Evolutionary conservation across 1,140 invertebrate genomes (phyloP).

Genomic region (Heliconius melpomene): DNA sequence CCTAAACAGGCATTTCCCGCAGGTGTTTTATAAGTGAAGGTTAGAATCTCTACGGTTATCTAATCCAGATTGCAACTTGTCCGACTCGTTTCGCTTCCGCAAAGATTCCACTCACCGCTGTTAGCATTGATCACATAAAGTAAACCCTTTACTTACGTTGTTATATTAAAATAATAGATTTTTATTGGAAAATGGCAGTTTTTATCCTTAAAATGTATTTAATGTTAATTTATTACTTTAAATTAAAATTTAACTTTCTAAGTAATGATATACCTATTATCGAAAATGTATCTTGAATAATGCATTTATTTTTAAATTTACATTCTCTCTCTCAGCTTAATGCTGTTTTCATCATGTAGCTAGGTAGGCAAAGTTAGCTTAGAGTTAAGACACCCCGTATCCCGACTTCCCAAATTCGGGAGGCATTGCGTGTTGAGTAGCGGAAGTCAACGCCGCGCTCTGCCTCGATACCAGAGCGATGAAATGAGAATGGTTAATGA

Average conservation of each 20-base stretch:
- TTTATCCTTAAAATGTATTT: not conserved
- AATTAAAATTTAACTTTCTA: not conserved
- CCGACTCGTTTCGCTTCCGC: conserved; percentile 41
- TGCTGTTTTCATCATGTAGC: too few species aligned
- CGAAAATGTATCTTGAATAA: too few species aligned
- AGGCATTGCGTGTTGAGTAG: too few species aligned
- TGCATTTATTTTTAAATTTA: too few species aligned
- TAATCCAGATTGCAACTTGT: conserved; percentile 36
- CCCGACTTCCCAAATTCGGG: too few species aligned
- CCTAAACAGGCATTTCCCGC: not conserved
- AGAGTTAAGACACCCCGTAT: too few species aligned
- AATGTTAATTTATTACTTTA: not conserved
- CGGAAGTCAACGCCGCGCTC: too few species aligned
- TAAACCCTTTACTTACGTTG: not conserved
- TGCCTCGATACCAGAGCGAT: too few species aligned
- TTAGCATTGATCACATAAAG: conserved; percentile 31
- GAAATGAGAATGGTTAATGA: too few species aligned
- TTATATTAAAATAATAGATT: not conserved
- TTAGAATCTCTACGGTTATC: conserved; percentile 33
- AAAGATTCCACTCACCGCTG: conserved; percentile 32
- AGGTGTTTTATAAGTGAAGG: conserved; percentile 34
- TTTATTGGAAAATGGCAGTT: not conserved
- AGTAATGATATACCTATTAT: too few species aligned
- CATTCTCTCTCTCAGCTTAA: too few species aligned
- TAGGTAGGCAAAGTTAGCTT: too few species aligned